phyloP scores from a whole-genome alignment of 2,888 invertebrate genomes.

The Abscondita cerata region DNA sequence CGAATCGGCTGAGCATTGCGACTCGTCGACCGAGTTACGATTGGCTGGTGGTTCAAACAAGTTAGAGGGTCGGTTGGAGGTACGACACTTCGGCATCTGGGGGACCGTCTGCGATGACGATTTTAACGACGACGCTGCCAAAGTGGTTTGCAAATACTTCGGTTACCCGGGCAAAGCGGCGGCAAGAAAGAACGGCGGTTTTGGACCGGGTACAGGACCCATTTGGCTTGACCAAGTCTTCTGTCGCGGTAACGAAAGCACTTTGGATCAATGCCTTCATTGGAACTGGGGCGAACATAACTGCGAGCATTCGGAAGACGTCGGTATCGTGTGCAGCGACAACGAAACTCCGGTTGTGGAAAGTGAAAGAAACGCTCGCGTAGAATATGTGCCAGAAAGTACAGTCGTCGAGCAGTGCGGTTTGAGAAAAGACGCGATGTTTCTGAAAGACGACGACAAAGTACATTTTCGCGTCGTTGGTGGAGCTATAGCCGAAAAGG shows the following conservation, averaged over 20 bases:
- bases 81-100: conserved; percentile 73
- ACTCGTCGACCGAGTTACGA: conserved; percentile 65
- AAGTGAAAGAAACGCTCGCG: conserved; percentile 6
- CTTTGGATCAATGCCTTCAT: conserved; percentile 69
- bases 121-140: conserved; percentile 70
- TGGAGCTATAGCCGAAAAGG: conserved; percentile 67
- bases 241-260: conserved; percentile 72
- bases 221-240: conserved; percentile 76
- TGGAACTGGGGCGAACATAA: conserved; percentile 74
- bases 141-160: conserved; percentile 66
- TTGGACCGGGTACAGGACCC: conserved; percentile 66
- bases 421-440: conserved; percentile 60
- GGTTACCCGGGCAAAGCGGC: conserved; percentile 63
- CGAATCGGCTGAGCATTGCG: conserved; percentile 65
- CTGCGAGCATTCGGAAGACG: conserved; percentile 77
- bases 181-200: conserved; percentile 63
- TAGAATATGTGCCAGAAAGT: conserved; percentile 13
- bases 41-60: conserved; percentile 64
- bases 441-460: conserved; percentile 52
- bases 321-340: conserved; percentile 62
- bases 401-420: conserved; percentile 58
- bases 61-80: conserved; percentile 73
- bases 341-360: conserved; percentile 1
- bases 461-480: conserved; percentile 67
- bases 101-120: conserved; percentile 83